Evolutionary conservation across 2,113 vertebrate species (phyloP).

Genomic region (Heteronetta atricapilla): DNA sequence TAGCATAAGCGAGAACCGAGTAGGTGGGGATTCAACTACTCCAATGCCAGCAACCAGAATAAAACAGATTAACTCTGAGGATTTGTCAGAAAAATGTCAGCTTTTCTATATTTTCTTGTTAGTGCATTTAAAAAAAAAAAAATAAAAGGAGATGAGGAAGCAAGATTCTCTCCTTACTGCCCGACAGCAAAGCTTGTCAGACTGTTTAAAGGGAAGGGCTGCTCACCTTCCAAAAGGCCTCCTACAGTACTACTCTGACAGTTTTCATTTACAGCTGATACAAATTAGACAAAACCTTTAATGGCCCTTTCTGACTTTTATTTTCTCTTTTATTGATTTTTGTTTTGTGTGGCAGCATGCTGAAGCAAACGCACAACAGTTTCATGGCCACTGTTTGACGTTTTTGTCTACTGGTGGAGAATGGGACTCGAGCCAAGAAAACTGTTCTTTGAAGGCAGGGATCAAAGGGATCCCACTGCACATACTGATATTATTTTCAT

Average conservation of each 20-base stretch:
- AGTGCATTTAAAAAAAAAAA: not conserved
- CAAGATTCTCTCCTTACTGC: not conserved
- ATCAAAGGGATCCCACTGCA: not conserved
- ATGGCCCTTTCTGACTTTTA: not conserved
- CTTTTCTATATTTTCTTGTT: constrained; percentile 36
- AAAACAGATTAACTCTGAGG: constrained; percentile 27
- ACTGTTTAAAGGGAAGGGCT: not conserved
- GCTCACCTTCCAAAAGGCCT: not conserved
- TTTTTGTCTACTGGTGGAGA: not conserved
- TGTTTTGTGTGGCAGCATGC: not conserved
- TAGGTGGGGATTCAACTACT: constrained; percentile 29
- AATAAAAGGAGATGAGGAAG: not conserved
- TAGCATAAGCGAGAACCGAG: not conserved
- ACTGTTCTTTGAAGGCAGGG: not conserved
- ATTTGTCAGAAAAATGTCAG: constrained; percentile 21
- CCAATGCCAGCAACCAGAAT: not conserved
- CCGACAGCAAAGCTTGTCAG: not conserved
- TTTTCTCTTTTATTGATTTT: not conserved
- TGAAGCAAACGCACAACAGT: not conserved
- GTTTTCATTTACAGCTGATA: not conserved
- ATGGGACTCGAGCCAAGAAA: not conserved
- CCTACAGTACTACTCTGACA: not conserved
- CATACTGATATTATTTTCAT: not conserved
- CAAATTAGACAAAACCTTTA: not conserved
- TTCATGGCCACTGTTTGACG: fast-evolving